Evolutionary conservation across 2,113 vertebrate species (phyloP).

Genomic region (Calonectris borealis): DNA sequence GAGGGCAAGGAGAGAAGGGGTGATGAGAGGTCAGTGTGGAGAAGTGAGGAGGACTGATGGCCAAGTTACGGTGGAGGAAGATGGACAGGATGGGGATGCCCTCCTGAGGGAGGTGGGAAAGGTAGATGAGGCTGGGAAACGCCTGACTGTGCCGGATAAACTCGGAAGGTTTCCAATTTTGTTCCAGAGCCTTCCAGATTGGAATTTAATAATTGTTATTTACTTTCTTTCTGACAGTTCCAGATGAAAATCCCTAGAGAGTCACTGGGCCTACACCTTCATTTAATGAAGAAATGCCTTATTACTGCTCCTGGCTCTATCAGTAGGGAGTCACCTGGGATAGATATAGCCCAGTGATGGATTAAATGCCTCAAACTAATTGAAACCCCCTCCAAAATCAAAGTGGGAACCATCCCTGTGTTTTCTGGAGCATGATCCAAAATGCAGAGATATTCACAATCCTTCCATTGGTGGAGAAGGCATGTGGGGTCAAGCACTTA

Average conservation of each 20-base stretch:
- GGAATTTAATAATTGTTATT: neutral
- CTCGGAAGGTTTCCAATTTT: neutral
- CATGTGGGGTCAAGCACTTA: accelerated
- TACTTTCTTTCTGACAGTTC: neutral
- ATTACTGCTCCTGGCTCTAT: neutral
- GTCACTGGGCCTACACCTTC: neutral
- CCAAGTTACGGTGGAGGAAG: neutral
- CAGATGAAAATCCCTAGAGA: neutral
- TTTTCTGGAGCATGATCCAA: neutral
- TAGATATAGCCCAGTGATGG: neutral
- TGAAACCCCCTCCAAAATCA: neutral
- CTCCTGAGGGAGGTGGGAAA: neutral
- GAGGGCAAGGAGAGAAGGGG: neutral
- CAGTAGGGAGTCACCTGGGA: neutral
- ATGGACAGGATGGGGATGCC: neutral
- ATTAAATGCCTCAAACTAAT: neutral
- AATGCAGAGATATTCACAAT: neutral
- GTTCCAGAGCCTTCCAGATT: neutral
- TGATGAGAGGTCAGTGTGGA: neutral
- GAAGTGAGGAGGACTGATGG: neutral
- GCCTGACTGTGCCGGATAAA: neutral
- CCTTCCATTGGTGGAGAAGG: neutral
- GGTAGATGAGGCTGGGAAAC: neutral
- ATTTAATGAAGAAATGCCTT: neutral
- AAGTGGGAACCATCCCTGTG: neutral